Evolutionary conservation across 1,140 invertebrate species (phyloP).

Genomic region (Tribolium castaneum): DNA sequence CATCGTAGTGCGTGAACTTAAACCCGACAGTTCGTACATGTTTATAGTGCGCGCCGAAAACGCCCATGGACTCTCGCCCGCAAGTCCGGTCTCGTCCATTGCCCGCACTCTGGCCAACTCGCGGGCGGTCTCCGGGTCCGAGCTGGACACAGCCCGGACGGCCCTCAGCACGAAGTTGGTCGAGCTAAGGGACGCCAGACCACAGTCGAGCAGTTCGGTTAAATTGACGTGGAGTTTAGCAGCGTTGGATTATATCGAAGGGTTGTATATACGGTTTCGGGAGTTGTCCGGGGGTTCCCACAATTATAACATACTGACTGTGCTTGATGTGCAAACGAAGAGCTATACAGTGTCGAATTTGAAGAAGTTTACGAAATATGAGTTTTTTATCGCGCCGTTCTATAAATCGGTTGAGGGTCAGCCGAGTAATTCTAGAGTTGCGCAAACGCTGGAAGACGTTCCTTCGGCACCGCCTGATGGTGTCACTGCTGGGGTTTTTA

Average conservation of each 20-base stretch:
- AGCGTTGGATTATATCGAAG: constrained; percentile 78
- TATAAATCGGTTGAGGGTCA: constrained; percentile 85
- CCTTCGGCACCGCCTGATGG: constrained; percentile 85
- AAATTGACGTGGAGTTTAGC: constrained; percentile 86
- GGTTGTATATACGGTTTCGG: constrained; percentile 92
- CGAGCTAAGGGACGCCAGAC: constrained; percentile 79
- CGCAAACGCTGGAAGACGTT: constrained; percentile 79
- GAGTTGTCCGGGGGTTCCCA: constrained; percentile 74
- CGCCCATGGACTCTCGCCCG: constrained; percentile 80
- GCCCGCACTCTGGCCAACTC: constrained; percentile 75
- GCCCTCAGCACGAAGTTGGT: constrained; percentile 86
- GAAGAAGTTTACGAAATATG: constrained; percentile 86
- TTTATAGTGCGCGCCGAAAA: constrained; percentile 92
- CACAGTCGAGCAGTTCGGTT: constrained; percentile 83
- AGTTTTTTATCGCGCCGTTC: constrained; percentile 90
- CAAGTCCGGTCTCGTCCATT: constrained; percentile 74
- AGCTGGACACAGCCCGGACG: constrained; percentile 82
- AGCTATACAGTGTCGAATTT: constrained; percentile 77
- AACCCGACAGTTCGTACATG: constrained; percentile 85
- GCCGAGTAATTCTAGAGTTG: constrained; percentile 80
- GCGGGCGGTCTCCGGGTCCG: constrained; percentile 78
- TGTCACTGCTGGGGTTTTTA: constrained; percentile 85
- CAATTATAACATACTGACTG: constrained; percentile 78
- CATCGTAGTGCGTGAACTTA: constrained; percentile 77
- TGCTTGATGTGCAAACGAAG: constrained; percentile 65